Evolutionary conservation across 2,797 vertebrate species (phyloP).

Genomic region (Naso thynnoides): DNA sequence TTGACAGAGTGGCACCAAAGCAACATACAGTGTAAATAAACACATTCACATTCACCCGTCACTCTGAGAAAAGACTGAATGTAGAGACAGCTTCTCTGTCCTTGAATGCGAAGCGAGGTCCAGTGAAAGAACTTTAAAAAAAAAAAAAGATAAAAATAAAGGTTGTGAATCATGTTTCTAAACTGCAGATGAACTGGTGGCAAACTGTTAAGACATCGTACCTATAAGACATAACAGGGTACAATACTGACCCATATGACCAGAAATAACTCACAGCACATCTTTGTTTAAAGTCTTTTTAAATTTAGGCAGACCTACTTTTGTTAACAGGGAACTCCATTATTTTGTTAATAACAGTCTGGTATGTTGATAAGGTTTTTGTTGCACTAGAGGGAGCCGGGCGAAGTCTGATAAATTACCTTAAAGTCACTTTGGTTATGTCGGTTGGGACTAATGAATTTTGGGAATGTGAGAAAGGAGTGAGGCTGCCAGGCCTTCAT

Average conservation of each 20-base stretch:
- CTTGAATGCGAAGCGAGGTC: background rate
- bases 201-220: no score
- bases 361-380: no score
- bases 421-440: background rate
- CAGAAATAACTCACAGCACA: background rate
- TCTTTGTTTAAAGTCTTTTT: background rate
- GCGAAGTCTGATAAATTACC: background rate
- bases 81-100: background rate
- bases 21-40: constrained; percentile 1
- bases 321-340: background rate
- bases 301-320: background rate
- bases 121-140: background rate
- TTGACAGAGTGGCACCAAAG: constrained; percentile 13
- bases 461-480: background rate
- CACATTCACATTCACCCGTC: background rate
- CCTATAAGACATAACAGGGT: constrained; percentile 10
- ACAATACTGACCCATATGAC: constrained; percentile 11
- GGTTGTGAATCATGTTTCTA: background rate
- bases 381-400: background rate
- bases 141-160: background rate
- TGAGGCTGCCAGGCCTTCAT: background rate
- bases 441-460: background rate
- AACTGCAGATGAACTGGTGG: background rate
- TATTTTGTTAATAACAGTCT: background rate
- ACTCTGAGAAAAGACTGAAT: background rate